Percentiles rank a stretch among this genome's conserved stretches.
Evolutionary conservation across 2,797 vertebrate species (phyloP).

Genomic region (Threskiornis aethiopicus): DNA sequence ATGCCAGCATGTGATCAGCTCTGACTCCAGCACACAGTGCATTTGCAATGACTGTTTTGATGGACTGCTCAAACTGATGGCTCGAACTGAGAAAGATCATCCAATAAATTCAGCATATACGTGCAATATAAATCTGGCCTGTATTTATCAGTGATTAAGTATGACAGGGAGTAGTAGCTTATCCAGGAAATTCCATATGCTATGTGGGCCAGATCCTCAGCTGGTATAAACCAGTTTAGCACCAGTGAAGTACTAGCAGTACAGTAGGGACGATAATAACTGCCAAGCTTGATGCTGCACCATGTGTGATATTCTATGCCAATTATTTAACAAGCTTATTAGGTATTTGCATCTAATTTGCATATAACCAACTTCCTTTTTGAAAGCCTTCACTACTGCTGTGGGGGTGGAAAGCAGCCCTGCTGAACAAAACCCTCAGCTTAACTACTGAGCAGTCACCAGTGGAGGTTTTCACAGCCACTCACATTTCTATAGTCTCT

Average conservation of each 20-base stretch:
- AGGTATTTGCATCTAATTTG: constrained; percentile 50
- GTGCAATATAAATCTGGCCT: constrained; percentile 1
- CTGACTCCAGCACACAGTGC: constrained; percentile 23
- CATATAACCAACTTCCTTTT: constrained; percentile 32
- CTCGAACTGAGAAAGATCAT: not conserved
- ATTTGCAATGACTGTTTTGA: constrained; percentile 8
- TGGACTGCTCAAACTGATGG: not conserved
- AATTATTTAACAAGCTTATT: constrained; percentile 54
- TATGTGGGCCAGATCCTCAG: constrained; percentile 12
- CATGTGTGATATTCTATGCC: constrained; percentile 25
- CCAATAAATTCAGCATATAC: not conserved
- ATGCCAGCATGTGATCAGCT: constrained; percentile 57
- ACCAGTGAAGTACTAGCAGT: constrained; percentile 22
- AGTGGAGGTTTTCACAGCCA: not conserved
- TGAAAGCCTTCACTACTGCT: not conserved
- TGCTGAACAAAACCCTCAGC: not conserved
- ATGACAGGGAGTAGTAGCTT: constrained; percentile 9
- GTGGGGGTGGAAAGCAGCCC: not conserved
- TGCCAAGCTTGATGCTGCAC: constrained; percentile 35
- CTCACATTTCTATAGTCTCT: not conserved
- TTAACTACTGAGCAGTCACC: not conserved
- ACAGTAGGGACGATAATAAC: not conserved
- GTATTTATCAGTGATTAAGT: constrained; percentile 35
- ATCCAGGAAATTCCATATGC: constrained; percentile 50
- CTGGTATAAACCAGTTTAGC: constrained; percentile 39